Conservation (phyloP, 2,888 invertebrate genomes). For the Agrochola litura region DNA sequence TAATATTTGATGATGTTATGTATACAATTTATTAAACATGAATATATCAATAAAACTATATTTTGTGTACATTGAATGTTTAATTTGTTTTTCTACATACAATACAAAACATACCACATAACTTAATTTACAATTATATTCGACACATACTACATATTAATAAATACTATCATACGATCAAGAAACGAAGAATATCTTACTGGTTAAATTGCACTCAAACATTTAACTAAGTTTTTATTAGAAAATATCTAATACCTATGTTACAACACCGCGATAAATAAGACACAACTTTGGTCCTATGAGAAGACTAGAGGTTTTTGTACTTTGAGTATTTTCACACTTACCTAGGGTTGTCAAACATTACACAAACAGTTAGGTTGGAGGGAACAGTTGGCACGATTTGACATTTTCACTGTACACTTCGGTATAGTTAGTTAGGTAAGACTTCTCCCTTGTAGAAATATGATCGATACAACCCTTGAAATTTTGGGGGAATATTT, state of each 20-base stretch:
- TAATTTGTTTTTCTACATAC: conserved; percentile 81
- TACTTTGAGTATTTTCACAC: conserved; percentile 78
- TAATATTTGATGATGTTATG: conserved; percentile 91
- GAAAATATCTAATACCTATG: conserved; percentile 33
- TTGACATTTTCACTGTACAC: conserved; percentile 86
- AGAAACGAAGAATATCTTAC: conserved; percentile 13
- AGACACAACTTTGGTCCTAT: conserved; percentile 70
- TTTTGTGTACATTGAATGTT: conserved; percentile 89
- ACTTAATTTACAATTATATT: conserved; percentile 45
- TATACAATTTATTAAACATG: conserved; percentile 91
- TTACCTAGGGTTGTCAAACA: conserved; percentile 43
- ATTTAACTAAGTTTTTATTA: conserved; percentile 21
- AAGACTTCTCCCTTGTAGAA: conserved; percentile 80
- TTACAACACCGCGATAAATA: conserved; percentile 46
- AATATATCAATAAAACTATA: conserved; percentile 91
- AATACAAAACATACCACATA: conserved; percentile 69
- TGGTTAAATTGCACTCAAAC: conserved; percentile 38
- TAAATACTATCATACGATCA: conserved; percentile 12
- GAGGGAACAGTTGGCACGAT: conserved; percentile 86
- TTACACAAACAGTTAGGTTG: conserved; percentile 66
- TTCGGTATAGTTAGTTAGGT: conserved; percentile 79
- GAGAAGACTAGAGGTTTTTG: conserved; percentile 85
- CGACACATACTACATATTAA: conserved; percentile 4
- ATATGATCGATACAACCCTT: conserved; percentile 91
- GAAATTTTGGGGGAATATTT: conserved; percentile 89